Evolutionary conservation across 2,888 invertebrate species (phyloP).

Genomic region (Amblyteles armatorius): DNA sequence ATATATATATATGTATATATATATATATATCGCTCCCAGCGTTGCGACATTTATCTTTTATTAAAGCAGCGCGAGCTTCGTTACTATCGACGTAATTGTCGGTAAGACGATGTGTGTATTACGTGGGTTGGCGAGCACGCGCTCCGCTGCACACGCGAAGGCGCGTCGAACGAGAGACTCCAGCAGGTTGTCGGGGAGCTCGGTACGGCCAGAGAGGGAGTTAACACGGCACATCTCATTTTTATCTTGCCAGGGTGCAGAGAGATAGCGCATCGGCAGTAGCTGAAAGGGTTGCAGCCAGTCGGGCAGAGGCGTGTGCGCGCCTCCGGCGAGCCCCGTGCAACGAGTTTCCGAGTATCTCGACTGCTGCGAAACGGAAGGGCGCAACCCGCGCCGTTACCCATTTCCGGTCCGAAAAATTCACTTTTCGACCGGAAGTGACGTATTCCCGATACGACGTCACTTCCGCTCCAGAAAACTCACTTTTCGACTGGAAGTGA

Average conservation of each 20-base stretch:
- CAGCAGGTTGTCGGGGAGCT: slow-evolving; percentile 1
- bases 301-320: slow-evolving; percentile 27
- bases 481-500: background rate
- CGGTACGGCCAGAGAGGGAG: background rate
- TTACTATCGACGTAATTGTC: slow-evolving; percentile 4
- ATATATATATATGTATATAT: too few species aligned
- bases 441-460: background rate
- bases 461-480: background rate
- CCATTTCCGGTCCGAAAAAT: background rate
- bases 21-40: background rate
- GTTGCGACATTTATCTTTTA: background rate
- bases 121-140: background rate
- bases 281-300: slow-evolving; percentile 21
- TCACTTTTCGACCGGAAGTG: background rate
- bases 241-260: slow-evolving; percentile 1
- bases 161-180: background rate
- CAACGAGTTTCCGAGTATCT: slow-evolving; percentile 30
- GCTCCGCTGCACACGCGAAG: slow-evolving; percentile 1
- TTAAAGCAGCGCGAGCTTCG: background rate
- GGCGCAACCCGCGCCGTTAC: background rate
- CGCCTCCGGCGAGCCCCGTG: slow-evolving; percentile 41
- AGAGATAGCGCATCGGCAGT: slow-evolving; percentile 22
- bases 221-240: background rate
- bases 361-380: slow-evolving; percentile 30
- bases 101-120: background rate